Conservation (phyloP, 2,888 invertebrate species). For the Tigriopus californicus region DNA sequence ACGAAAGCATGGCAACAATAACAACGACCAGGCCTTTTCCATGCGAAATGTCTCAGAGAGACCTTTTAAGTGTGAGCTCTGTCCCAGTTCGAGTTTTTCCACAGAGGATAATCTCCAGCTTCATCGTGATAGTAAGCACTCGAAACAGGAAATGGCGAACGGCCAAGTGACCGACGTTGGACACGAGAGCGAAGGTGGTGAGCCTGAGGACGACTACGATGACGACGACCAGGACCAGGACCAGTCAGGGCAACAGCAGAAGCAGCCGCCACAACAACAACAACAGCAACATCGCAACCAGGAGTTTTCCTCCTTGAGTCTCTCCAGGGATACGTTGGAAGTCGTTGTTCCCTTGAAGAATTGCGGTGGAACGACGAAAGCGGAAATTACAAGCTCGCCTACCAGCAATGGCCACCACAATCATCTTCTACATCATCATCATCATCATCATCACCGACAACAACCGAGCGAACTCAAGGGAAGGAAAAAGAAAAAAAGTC, state of each 20-base stretch:
- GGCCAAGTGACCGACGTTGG: conserved; percentile 14
- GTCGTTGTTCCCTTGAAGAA: too few relatives aligned
- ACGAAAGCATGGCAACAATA: conserved; percentile 55
- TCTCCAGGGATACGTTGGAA: too few relatives aligned
- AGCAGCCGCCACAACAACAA: conserved; percentile 38
- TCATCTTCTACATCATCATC: too few relatives aligned
- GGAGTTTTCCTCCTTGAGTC: too few relatives aligned
- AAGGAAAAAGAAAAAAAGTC: conserved; percentile 29
- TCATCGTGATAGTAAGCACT: conserved; percentile 53
- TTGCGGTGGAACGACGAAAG: too few relatives aligned
- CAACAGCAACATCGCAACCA: conserved; percentile 24
- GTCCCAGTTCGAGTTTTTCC: conserved; percentile 63
- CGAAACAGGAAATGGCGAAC: conserved; percentile 24
- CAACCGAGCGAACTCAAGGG: conserved; percentile 34
- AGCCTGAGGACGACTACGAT: too few relatives aligned
- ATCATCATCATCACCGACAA: too few relatives aligned
- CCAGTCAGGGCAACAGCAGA: too few relatives aligned
- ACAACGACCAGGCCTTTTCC: conserved; percentile 26
- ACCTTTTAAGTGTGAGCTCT: conserved; percentile 57
- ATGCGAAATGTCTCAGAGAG: conserved; percentile 52
- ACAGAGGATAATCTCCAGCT: conserved; percentile 57
- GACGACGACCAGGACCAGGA: too few relatives aligned
- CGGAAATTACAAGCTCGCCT: too few relatives aligned
- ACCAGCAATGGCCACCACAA: too few relatives aligned
- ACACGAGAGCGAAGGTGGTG: too few relatives aligned